Percentiles rank a stretch among this genome's conserved stretches.
phyloP scores from a whole-genome alignment of 2,113 vertebrate species.

The Rhinolophus sinicus region DNA sequence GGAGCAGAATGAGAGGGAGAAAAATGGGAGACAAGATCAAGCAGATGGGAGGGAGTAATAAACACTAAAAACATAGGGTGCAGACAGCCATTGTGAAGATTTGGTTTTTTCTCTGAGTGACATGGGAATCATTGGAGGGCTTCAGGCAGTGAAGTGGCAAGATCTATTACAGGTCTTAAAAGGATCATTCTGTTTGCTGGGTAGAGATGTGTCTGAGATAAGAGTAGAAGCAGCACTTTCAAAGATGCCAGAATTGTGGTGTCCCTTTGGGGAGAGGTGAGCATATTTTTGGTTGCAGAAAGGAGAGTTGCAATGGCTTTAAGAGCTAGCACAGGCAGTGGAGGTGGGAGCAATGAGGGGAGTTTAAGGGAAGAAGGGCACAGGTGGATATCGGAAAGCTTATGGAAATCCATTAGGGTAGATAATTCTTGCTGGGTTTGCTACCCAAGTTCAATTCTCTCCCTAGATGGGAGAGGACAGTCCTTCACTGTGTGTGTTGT shows the following conservation, averaged over 20 bases:
- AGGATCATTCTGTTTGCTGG: neutral
- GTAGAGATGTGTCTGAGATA: neutral
- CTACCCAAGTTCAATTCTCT: neutral
- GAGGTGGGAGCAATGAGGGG: neutral
- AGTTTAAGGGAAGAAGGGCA: neutral
- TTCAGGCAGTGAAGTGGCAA: neutral
- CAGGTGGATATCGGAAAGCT: neutral
- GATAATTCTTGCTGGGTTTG: neutral
- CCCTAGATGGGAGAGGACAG: too few species aligned
- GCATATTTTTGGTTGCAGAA: neutral
- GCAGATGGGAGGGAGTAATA: neutral
- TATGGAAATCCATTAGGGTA: neutral
- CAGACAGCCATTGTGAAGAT: neutral
- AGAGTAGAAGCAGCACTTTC: neutral
- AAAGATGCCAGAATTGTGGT: neutral
- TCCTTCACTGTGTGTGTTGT: neutral
- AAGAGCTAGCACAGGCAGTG: neutral
- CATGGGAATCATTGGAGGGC: neutral
- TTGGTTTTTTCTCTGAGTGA: neutral
- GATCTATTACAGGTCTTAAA: neutral
- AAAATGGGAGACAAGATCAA: neutral
- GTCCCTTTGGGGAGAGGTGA: accelerated
- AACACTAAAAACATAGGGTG: neutral
- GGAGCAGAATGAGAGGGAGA: neutral
- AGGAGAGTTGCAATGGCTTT: neutral